These are phyloP conservation scores for Himalopsyche tibetana DNA, from an alignment of 2,888 invertebrate species.

Conservation along the genomic window DNA sequence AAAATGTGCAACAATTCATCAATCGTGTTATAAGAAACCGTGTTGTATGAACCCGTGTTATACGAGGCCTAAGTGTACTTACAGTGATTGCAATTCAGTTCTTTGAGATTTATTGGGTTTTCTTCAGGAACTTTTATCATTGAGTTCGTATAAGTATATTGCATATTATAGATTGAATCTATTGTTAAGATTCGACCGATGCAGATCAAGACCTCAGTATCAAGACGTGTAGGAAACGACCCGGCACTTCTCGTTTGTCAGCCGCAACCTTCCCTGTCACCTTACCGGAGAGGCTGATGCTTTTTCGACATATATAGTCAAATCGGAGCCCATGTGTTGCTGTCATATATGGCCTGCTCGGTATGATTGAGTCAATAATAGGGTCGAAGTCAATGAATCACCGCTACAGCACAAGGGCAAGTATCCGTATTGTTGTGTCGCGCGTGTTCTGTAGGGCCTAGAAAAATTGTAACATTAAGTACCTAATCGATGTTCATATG, in stretches of 20 bases:
- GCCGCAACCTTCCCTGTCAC: background rate
- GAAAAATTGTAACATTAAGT: background rate
- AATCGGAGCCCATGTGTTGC: slow-evolving; percentile 9
- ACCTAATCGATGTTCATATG: too few relatives aligned
- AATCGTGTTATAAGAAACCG: too few relatives aligned
- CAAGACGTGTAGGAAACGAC: background rate
- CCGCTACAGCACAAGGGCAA: background rate
- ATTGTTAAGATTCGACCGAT: background rate
- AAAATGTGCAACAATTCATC: too few relatives aligned
- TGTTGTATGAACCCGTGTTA: too few relatives aligned
- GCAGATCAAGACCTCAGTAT: background rate
- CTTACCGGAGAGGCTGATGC: slow-evolving; percentile 12
- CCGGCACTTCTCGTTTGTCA: background rate
- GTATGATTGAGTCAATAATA: slow-evolving; percentile 19
- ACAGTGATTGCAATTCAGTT: background rate
- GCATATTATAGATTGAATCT: too few relatives aligned
- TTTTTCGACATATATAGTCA: slow-evolving; percentile 18
- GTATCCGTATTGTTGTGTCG: background rate
- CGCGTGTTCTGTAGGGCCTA: slow-evolving; percentile 6
- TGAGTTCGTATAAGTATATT: too few relatives aligned
- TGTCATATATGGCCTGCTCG: slow-evolving; percentile 11
- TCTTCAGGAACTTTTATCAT: background rate
- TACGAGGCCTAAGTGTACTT: too few relatives aligned
- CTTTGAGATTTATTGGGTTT: background rate
- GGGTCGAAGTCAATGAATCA: slow-evolving; percentile 12